Base-by-base conservation (phyloP, 2,888 invertebrate genomes). In the Peribatodes rhomboidaria region DNA sequence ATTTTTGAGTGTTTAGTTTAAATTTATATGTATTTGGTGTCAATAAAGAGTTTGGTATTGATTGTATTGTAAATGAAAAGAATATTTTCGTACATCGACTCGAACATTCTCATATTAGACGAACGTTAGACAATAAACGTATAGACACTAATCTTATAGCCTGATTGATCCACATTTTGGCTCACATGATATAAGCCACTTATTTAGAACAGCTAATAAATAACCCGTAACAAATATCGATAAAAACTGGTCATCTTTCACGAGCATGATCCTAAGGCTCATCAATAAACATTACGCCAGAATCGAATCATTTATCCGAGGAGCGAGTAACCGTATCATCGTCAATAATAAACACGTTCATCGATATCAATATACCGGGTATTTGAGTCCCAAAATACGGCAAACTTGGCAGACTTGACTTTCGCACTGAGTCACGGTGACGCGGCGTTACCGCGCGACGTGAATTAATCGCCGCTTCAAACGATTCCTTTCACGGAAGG, bases 311-410 rank as follows among this genome's bases (percentile, higher is more conserved):
- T 59, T 60, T 56, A 60, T 42, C 60, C 50, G 39, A 49, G 39
- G 47, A 41, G 61, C 64, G 56, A 65, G 55, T 44, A 52, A 60
- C 56, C 60, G 69, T 70, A 55, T 69, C 68, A 77, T 77, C 76
- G 74, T 74, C 71, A 72, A 75, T 70, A 76, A 76, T 74, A 72
- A 72, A 67, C 70, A 67, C 63, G 62, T 66, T 75, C 74, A 81
- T 82, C 81, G 77, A 78, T 82, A 83, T 82, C 85, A 85, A 86
- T 88, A 82, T 82, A 86, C 83, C 83, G 84, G 79, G 78, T 79
- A 81, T 86, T 84, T 82, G 80, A 81, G 77, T 82, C 80, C 18
- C 50, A n/a, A 37, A 50, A 50, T 50, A 50, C 35, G 50, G 35
- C 35, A 85, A 86, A 87, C 83, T 86, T 81, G 77, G 79, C 83